Conservation (phyloP, 2,113 vertebrate genomes). For the Oreochromis tanganicae region DNA sequence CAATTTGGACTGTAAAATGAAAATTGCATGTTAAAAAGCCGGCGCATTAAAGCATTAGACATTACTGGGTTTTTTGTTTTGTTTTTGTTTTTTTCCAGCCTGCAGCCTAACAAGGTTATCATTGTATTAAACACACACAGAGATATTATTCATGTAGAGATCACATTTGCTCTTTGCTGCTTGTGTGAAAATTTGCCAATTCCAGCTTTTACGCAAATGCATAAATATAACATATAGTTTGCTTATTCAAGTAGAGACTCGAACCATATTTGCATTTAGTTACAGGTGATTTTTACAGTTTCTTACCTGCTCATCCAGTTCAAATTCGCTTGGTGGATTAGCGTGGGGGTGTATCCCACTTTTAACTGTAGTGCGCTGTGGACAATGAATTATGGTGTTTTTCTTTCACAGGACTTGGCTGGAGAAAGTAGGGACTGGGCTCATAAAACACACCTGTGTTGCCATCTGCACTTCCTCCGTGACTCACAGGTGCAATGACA, state of each 20-base stretch:
- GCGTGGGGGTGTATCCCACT: background rate
- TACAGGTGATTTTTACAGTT: background rate
- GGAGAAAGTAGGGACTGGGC: background rate
- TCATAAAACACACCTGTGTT: background rate
- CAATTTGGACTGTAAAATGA: background rate
- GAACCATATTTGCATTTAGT: background rate
- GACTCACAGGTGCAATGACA: background rate
- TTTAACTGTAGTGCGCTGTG: background rate
- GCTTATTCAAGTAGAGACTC: background rate
- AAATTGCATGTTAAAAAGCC: background rate
- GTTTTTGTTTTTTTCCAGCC: background rate
- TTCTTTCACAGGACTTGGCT: conserved; percentile 3
- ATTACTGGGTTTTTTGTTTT: rapidly evolving
- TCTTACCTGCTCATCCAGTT: background rate
- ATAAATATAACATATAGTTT: background rate
- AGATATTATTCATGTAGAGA: background rate
- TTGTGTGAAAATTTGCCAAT: background rate
- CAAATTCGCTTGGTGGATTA: background rate
- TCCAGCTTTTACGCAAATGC: background rate
- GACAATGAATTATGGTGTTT: background rate
- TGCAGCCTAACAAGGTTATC: background rate
- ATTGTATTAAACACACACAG: background rate
- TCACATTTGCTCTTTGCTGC: background rate
- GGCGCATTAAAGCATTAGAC: background rate
- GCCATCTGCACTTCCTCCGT: background rate